Evolutionary conservation across 2,797 vertebrate species (phyloP).

Genomic region (Centropyge bicolor): DNA sequence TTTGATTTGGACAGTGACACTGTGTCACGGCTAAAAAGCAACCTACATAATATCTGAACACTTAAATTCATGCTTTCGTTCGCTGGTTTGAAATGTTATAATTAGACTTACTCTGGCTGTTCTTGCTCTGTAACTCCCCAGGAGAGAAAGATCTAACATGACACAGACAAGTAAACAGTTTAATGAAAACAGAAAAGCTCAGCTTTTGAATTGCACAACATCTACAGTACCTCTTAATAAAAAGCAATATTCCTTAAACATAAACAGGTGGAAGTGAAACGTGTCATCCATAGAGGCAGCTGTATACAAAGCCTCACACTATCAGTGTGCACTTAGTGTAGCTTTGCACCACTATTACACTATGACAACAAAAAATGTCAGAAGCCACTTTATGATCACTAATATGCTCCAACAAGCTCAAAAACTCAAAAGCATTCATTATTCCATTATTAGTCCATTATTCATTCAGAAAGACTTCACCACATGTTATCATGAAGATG

Average conservation of each 20-base stretch:
- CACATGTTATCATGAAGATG: background rate
- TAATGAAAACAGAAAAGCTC: constrained; percentile 18
- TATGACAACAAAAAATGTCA: background rate
- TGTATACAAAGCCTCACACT: background rate
- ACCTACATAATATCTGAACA: background rate
- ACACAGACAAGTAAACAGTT: constrained; percentile 33
- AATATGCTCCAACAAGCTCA: constrained; percentile 2
- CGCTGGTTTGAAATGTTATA: constrained; percentile 15
- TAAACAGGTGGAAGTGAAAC: background rate
- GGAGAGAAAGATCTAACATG: constrained; percentile 84
- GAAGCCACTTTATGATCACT: background rate
- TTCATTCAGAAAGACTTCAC: background rate
- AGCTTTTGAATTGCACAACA: background rate
- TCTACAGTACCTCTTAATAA: constrained; percentile 2
- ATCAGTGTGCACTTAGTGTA: too few relatives aligned
- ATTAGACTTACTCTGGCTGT: constrained; percentile 80
- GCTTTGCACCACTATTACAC: background rate
- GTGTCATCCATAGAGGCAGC: background rate
- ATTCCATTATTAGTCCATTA: too few relatives aligned
- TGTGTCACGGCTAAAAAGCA: background rate
- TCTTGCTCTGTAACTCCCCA: constrained; percentile 86
- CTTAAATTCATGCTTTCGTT: background rate
- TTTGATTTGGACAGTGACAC: background rate
- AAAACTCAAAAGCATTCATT: background rate
- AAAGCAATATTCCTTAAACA: background rate